Evolutionary conservation across 2,113 vertebrate genomes (phyloP), one percentile per base, ranked within the genome.

Genomic region (Ailuropoda melanoleuca): DNA sequence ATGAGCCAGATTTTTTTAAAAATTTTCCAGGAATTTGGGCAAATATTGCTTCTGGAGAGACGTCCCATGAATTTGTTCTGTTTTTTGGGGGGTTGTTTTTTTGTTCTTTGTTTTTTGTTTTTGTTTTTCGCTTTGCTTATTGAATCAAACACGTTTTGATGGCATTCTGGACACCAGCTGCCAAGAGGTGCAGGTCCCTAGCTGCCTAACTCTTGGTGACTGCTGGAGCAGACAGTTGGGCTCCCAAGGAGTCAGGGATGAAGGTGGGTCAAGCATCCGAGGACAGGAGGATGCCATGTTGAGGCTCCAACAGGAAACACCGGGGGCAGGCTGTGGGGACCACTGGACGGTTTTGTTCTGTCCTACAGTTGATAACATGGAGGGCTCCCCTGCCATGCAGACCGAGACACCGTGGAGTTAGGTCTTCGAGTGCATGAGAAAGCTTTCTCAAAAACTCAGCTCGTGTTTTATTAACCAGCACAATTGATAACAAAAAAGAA

Each of bases 381-480:
- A 48, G 26, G 56, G 19, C 29, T 53, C 50, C n/a, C 68, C 53
- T 26, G 17, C 60, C 50, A 0, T 26, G 11, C 31, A 82, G 53
- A 72, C 80, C 66, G 92, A 80, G 34, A 18, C n/a, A 0, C 3
- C 1, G 0, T 2, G 10, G 48, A 2, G 5, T 7, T 10, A 17
- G 34, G 50, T 10, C 68, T 74, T 46, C 74, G 29, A 4, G 11
- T 48, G n/a, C 68, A 3, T 0, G 4, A 10, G 21, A 12, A 55
- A 48, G 50, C 80, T 13, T 96, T 80, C 72, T 39, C 91, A 31
- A 43, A 84, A 50, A 2, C 23, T 39, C 74, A 17, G 78, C 43
- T 26, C 13, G 4, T 1, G 39, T 62, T 85, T 88, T 88, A 37
- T 77, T 86, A 88, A 86, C 82, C 82, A 90, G n/a, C 2, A 0